Conservation (phyloP, 2,888 invertebrate species). For the Hymenopus coronatus region DNA sequence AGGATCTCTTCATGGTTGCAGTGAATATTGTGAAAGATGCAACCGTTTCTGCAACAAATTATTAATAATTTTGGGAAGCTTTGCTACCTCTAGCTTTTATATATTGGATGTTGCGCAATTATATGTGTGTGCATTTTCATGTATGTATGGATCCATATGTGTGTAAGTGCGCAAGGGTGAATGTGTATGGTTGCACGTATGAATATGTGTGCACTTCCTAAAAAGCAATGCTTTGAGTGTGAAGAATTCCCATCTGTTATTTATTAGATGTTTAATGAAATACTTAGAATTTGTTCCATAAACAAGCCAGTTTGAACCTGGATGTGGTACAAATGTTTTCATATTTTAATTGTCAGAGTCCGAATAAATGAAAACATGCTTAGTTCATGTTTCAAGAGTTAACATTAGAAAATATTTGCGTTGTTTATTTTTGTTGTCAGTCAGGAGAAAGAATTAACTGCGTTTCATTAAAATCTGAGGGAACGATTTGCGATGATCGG, state of each 20-base stretch:
- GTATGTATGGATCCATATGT: neutral
- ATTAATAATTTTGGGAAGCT: neutral
- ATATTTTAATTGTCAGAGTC: neutral
- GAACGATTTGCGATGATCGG: neutral
- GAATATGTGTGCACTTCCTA: neutral
- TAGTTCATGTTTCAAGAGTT: neutral
- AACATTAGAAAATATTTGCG: neutral
- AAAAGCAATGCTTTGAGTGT: neutral
- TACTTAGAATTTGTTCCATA: neutral
- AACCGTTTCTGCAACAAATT: neutral
- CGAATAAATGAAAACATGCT: neutral
- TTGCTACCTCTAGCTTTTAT: neutral
- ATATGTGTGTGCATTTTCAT: neutral
- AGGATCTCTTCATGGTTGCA: neutral
- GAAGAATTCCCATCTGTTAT: neutral
- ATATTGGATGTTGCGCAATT: neutral
- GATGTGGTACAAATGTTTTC: neutral
- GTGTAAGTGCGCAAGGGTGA: neutral
- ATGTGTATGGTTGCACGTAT: no score
- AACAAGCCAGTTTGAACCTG: neutral
- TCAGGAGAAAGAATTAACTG: neutral
- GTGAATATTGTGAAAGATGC: neutral
- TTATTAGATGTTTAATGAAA: neutral
- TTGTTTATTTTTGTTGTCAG: neutral
- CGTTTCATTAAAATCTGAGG: neutral